Base-by-base conservation (phyloP, 2,888 invertebrate genomes). In the Reticulitermes lucifugus region DNA sequence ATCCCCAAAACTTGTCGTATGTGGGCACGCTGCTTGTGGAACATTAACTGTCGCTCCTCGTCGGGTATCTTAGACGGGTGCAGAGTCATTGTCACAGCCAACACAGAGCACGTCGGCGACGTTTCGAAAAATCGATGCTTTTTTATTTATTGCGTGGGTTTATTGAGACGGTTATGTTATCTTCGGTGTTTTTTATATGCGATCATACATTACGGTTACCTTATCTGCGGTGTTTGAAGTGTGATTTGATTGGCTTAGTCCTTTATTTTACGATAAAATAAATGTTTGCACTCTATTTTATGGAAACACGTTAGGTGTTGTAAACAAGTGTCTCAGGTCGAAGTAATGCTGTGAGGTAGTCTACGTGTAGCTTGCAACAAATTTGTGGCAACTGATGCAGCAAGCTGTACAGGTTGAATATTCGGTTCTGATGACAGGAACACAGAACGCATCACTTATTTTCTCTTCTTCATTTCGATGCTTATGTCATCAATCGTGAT, bases 1-100 rank as follows among this genome's bases (percentile, higher is more conserved):
- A 93, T 90, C 1, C 94, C 93, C 86, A 93, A 92, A 83, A 93
- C 87, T 83, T 88, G 71, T 9, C 84, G 86, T 43, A 87, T 81
- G 59, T 87, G 88, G 25, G 89, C 89, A 41, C 88, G 86, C 73
- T 81, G 35, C n/a, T 81, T 70, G 7, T 70, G 81, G 46, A 55
- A 43, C 41, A 46, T 22, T 14, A 80, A 6, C 2, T 80, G 80
- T 35, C 35, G 29, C 10, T 80, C 80, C 10, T 80, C 80, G 22
- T 59, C 59, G 21, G 22, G 22, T 5, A 22, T 59, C 43, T 41
- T 5, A 3, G 81, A n/a, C 18, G 81, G 43, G 46, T 46, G 70
- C 81, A 81, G 70, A n/a, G 43, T 51, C 77, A 77, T 43, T 41
- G 22, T 43, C 7, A 9, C 25, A 22, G 41, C 73, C 14, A 29